Evolutionary conservation across 1,140 invertebrate species (phyloP), one percentile per base, ranked within the genome.

Genomic region (Cataglyphis hispanica): DNA sequence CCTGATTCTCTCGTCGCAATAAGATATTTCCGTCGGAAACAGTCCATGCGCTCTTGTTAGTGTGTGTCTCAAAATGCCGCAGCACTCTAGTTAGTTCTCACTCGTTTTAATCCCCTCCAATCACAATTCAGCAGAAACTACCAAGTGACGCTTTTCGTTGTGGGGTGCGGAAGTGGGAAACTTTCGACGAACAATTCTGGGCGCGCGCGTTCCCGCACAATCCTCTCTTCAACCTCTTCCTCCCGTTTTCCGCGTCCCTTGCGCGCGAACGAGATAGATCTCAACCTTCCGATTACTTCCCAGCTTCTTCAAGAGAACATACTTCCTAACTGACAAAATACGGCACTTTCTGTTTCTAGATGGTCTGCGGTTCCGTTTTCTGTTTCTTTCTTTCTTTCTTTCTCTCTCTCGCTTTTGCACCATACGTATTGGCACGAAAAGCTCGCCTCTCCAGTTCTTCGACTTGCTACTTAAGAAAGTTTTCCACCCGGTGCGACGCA

Each of bases 381-480:
- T 50, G 46, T 50, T 50, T 50, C 22, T 19, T 27, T 46, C 31
- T 66, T 37, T 60, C 27, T 22, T 22, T 31, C 60, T 72, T 66
- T 22, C 16, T 46, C 40, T 7, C 40, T 56, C 8, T 22, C 22
- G 8, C 22, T n/a, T 43, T 63, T 19, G 67, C 46, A 11, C 40
- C 50, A 72, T 27, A 70, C 67, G 70, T 84, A 86, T 89, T 78
- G 64, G 34, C 46, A 63, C 58, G 66, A 61, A 69, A 74, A 77
- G 67, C 87, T 76, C 67, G 78, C 27, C 61, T 31, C 61, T 31
- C 27, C 25, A 60, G 58, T 83, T 40, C 46, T 50, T 27, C 53
- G 84, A 86, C 84, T 89, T 86, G 22, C 87, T 89, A 86, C 75
- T 89, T 86, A 84, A 89, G 72, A 89, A 89, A 86, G 87, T 89